phyloP scores from a whole-genome alignment of 2,113 vertebrate genomes.

The Dinomys branickii region DNA sequence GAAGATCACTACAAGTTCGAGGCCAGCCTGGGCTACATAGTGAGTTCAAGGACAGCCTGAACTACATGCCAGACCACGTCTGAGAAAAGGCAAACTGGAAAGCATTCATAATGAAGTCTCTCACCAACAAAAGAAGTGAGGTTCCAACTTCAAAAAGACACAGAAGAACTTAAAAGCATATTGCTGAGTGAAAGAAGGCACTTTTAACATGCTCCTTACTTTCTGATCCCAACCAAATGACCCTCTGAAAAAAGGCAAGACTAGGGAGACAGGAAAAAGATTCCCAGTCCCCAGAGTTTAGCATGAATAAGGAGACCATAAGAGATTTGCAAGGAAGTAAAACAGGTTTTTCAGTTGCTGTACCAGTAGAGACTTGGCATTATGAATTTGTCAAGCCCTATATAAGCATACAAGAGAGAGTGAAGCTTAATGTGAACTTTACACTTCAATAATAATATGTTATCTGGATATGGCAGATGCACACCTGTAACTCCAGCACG shows the following conservation, averaged over 20 bases:
- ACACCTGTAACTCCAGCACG: background rate
- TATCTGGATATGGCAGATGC: no score
- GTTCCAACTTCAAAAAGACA: background rate
- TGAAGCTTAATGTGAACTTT: background rate
- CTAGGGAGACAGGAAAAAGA: background rate
- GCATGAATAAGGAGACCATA: background rate
- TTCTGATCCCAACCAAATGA: background rate
- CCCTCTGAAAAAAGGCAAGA: background rate
- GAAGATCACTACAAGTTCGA: background rate
- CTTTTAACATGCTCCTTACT: background rate
- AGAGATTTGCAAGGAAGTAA: background rate
- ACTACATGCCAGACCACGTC: no score
- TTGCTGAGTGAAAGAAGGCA: background rate
- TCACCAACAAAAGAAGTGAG: background rate
- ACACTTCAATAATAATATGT: background rate
- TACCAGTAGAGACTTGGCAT: background rate
- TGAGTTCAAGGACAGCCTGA: background rate
- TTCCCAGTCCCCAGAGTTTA: background rate
- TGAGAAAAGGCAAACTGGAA: background rate
- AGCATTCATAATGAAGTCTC: no score
- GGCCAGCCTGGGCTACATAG: background rate
- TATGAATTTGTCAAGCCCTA: background rate
- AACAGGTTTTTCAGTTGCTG: background rate
- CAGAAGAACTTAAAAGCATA: background rate
- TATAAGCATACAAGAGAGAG: background rate